Evolutionary conservation across 2,113 vertebrate species (phyloP).

Genomic region (Peromyscus maniculatus): DNA sequence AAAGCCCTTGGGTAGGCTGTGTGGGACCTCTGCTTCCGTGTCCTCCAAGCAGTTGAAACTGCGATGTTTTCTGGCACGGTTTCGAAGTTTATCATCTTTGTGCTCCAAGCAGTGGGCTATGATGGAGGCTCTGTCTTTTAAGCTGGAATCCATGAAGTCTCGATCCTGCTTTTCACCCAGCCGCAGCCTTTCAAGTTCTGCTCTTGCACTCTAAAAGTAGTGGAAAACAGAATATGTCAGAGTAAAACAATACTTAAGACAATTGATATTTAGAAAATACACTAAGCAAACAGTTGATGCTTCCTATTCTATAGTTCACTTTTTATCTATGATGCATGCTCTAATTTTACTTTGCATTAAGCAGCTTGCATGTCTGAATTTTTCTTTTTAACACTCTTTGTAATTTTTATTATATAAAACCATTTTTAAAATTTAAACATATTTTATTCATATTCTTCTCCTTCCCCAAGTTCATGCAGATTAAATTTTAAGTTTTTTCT

Average conservation of each 20-base stretch:
- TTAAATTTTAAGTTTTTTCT: neutral
- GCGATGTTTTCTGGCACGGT: constrained; percentile 75
- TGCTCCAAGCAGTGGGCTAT: constrained; percentile 84
- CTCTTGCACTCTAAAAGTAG: constrained; percentile 80
- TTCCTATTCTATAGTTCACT: constrained; percentile 57
- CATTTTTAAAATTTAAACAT: neutral
- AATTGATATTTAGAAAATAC: constrained; percentile 53
- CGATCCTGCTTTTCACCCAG: constrained; percentile 47
- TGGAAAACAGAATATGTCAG: constrained; percentile 59
- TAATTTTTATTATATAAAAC: neutral
- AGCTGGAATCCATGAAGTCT: constrained; percentile 67
- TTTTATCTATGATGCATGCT: constrained; percentile 47
- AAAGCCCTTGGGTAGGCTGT: constrained; percentile 34
- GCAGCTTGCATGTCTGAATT: neutral
- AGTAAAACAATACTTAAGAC: neutral
- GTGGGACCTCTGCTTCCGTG: constrained; percentile 41
- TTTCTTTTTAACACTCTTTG: too few species aligned
- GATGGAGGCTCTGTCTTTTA: constrained; percentile 85
- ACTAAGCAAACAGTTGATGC: constrained; percentile 35
- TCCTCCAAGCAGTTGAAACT: constrained; percentile 82
- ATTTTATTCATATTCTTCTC: neutral
- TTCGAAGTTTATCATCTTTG: constrained; percentile 85
- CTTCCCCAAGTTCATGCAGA: neutral
- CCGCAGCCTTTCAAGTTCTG: constrained; percentile 75
- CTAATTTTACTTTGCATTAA: constrained; percentile 23